Conservation (phyloP, 30 jellyfish, hydroid and myxozoan genomes). For the Phacellophora camtschatica region DNA sequence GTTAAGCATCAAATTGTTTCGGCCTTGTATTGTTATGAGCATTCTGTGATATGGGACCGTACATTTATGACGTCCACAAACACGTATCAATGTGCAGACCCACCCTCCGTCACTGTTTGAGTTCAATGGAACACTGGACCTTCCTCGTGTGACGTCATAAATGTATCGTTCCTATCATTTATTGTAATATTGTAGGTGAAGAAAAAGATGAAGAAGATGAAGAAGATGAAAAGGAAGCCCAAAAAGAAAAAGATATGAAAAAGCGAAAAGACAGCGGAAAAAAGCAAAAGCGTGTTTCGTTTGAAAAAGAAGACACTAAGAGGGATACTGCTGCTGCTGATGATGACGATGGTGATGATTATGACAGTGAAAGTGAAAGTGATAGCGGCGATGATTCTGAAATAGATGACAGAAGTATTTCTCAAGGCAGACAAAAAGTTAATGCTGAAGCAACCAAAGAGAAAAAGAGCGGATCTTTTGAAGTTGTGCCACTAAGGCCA, state of each 20-base stretch:
- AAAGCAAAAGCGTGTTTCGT: background rate
- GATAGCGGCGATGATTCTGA: slow-evolving; percentile 75
- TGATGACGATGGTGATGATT: slow-evolving; percentile 46
- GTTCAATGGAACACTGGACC: background rate
- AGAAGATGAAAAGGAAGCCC: background rate
- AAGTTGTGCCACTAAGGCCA: slow-evolving; percentile 77
- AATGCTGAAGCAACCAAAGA: slow-evolving; percentile 39
- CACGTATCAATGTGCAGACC: too few species aligned
- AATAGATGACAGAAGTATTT: slow-evolving; percentile 92
- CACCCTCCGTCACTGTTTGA: too few species aligned
- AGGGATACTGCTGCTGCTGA: slow-evolving; percentile 9
- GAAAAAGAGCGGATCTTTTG: slow-evolving; percentile 66
- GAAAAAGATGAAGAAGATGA: background rate
- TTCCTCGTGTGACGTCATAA: background rate
- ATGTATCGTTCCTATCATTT: background rate
- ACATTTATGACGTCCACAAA: too few species aligned
- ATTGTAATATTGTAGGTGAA: background rate
- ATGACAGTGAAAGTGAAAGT: slow-evolving; percentile 60
- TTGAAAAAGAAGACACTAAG: background rate
- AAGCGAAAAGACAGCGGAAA: background rate
- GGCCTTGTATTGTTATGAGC: too few species aligned
- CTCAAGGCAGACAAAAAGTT: slow-evolving; percentile 68
- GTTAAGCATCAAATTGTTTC: too few species aligned
- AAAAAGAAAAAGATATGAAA: background rate
- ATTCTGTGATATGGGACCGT: too few species aligned